Evolutionary conservation across 2,113 vertebrate species (phyloP).

Genomic region (Etheostoma spectabile): DNA sequence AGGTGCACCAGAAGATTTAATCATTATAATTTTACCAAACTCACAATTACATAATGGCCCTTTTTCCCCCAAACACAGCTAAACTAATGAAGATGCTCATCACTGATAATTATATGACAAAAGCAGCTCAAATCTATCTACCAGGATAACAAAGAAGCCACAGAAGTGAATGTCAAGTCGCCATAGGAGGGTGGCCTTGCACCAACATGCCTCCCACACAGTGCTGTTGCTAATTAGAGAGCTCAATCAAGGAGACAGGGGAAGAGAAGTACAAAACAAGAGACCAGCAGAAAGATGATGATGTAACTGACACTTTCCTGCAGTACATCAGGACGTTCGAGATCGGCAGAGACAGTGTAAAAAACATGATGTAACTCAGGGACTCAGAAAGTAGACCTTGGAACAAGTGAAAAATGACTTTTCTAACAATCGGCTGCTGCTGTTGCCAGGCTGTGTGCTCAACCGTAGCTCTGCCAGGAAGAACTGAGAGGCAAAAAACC

Average conservation of each 20-base stretch:
- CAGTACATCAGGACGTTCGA: background rate
- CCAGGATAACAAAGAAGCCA: slow-evolving; percentile 17
- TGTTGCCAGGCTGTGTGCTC: slow-evolving; percentile 57
- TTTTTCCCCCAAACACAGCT: background rate
- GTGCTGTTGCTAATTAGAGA: slow-evolving; percentile 35
- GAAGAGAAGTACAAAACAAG: slow-evolving; percentile 7
- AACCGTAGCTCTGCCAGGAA: slow-evolving; percentile 43
- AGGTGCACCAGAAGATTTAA: background rate
- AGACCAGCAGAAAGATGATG: background rate
- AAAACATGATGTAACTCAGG: slow-evolving; percentile 40
- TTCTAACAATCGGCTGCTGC: slow-evolving; percentile 72
- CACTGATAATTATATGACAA: background rate
- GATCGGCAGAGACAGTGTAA: background rate
- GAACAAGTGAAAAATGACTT: slow-evolving; percentile 51
- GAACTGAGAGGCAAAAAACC: slow-evolving; percentile 46
- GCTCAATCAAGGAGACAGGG: slow-evolving; percentile 17
- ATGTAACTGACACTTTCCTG: background rate
- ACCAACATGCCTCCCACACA: slow-evolving; percentile 39
- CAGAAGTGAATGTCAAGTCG: slow-evolving; percentile 37
- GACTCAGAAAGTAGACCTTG: slow-evolving; percentile 46
- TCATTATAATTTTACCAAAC: background rate
- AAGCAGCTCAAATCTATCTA: slow-evolving; percentile 16
- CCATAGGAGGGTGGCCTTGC: slow-evolving; percentile 36
- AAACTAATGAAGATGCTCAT: slow-evolving; percentile 16
- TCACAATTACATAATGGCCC: background rate